Percentiles rank a stretch among this genome's conserved stretches.
These are phyloP conservation scores for Aplochiton taeniatus DNA, from an alignment of 2,797 vertebrate species.

Conservation along the genomic window DNA sequence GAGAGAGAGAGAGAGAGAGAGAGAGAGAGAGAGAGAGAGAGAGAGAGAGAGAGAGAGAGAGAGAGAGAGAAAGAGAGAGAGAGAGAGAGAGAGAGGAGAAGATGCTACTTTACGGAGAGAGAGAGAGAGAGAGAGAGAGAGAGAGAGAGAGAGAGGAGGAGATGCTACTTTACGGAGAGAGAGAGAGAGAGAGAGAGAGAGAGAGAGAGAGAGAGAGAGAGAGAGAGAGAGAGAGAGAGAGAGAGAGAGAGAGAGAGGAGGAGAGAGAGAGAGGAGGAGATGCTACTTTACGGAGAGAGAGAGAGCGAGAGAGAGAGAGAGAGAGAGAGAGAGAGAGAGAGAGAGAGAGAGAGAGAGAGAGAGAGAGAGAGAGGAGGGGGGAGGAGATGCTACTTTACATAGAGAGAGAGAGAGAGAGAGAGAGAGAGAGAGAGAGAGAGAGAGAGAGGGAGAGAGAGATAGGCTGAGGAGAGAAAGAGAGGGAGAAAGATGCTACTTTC, in stretches of 20 bases:
- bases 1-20: too few species aligned
- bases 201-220: conserved; percentile 9
- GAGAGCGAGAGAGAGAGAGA: conserved; percentile 8
- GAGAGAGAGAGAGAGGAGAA: background rate
- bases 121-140: conserved; percentile 2
- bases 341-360: background rate
- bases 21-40: too few species aligned
- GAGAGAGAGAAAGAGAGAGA: conserved; percentile 2
- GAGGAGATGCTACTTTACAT: background rate
- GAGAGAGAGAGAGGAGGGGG: conserved; percentile 16
- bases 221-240: background rate
- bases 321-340: background rate
- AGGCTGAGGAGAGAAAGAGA: too few species aligned
- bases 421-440: conserved; percentile 1
- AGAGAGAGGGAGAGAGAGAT: conserved; percentile 5
- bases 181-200: conserved; percentile 15
- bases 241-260: background rate
- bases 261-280: conserved; percentile 9
- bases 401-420: background rate
- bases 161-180: too few species aligned
- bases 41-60: too few species aligned
- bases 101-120: too few species aligned
- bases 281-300: too few species aligned
- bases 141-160: background rate
- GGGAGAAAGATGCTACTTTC: too few species aligned